Percentiles rank a stretch among this genome's conserved stretches.
phyloP scores from a whole-genome alignment of 64 coral and sea anemone species.

The Exaiptasia diaphana region DNA sequence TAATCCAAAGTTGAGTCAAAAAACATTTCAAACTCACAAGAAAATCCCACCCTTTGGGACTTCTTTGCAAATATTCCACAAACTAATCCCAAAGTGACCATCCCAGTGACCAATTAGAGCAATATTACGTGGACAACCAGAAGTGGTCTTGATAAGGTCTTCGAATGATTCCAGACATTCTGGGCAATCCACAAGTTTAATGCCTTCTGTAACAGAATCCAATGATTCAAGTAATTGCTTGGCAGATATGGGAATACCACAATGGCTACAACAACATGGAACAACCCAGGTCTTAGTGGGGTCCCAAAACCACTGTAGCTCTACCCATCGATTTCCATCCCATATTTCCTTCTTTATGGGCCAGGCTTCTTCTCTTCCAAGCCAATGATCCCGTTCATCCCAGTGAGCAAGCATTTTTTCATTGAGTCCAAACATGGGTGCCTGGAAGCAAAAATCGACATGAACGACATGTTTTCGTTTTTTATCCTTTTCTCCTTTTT shows the following conservation, averaged over 20 bases:
- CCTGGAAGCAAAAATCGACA: no score
- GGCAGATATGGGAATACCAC: conserved; percentile 9
- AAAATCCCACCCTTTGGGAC: not conserved
- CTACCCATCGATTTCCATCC: conserved; percentile 67
- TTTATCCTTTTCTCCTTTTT: no score
- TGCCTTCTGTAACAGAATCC: not conserved
- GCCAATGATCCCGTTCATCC: conserved; percentile 50
- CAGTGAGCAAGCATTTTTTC: conserved; percentile 54
- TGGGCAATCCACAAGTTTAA: conserved; percentile 36
- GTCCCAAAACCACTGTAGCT: conserved; percentile 79
- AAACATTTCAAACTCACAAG: not conserved
- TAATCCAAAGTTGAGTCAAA: not conserved
- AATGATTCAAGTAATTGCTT: conserved; percentile 16
- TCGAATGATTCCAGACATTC: conserved; percentile 35
- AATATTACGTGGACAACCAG: conserved; percentile 16
- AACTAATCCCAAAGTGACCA: conserved; percentile 39
- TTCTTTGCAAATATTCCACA: not conserved
- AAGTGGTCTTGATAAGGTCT: conserved; percentile 1
- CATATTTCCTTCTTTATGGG: conserved; percentile 55
- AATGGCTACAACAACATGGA: conserved; percentile 20
- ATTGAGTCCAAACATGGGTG: no score
- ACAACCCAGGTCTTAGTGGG: conserved; percentile 34
- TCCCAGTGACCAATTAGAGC: conserved; percentile 51
- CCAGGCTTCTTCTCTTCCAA: conserved; percentile 50
- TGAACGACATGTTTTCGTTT: no score